phyloP scores from a whole-genome alignment of 2,113 vertebrate genomes.

The Cichladusa arquata region DNA sequence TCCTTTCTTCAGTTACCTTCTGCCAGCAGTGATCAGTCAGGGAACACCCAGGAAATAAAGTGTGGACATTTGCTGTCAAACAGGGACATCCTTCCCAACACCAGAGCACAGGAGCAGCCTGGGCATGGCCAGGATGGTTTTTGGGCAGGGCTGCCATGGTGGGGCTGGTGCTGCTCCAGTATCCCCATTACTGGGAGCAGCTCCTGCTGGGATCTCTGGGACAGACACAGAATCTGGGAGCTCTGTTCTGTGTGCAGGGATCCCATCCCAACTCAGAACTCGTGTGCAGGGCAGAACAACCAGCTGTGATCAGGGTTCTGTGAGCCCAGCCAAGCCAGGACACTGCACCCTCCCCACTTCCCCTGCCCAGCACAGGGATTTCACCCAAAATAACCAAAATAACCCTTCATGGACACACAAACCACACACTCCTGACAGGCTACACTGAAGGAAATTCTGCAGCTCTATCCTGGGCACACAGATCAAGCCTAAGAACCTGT shows the following conservation, averaged over 20 bases:
- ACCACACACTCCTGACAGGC: neutral
- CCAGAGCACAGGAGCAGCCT: neutral
- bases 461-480: neutral
- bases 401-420: neutral
- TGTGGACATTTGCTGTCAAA: accelerated
- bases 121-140: accelerated
- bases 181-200: neutral
- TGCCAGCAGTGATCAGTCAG: neutral
- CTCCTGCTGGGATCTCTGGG: neutral
- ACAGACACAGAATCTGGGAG: neutral
- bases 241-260: neutral
- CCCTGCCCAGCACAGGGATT: neutral
- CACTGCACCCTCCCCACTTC: neutral
- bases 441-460: neutral
- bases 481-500: neutral
- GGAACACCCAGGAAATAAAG: neutral
- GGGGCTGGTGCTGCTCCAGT: neutral
- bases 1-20: neutral
- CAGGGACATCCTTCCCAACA: accelerated
- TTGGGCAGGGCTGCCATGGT: neutral
- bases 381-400: neutral
- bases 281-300: neutral
- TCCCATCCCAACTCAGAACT: neutral
- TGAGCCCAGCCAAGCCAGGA: neutral
- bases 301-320: neutral